Evolutionary conservation across 2,888 invertebrate species (phyloP).

Genomic region (Serripes groenlandicus): DNA sequence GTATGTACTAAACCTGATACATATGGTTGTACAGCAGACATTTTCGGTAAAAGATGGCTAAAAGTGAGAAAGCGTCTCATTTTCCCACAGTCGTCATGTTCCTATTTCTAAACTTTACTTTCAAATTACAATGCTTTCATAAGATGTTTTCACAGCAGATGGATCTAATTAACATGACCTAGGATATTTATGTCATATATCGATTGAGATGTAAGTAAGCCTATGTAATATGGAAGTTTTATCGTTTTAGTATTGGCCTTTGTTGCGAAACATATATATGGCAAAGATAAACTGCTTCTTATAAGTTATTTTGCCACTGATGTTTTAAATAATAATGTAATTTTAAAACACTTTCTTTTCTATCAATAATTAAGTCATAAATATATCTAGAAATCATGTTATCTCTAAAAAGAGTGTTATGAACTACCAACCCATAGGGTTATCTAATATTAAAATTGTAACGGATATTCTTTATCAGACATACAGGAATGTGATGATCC

Average conservation of each 20-base stretch:
- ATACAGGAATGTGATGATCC: conserved; percentile 28
- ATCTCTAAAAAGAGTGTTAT: neutral
- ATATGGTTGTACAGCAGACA: neutral
- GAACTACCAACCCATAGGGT: neutral
- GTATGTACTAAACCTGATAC: neutral
- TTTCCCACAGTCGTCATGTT: neutral
- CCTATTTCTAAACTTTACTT: neutral
- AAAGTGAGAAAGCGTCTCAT: neutral
- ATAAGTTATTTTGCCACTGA: neutral
- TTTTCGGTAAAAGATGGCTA: neutral
- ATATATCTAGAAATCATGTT: neutral
- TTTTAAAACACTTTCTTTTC: neutral
- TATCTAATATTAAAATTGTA: too few relatives aligned
- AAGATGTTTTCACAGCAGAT: neutral
- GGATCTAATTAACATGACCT: neutral
- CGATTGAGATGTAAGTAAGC: neutral
- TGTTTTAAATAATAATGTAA: neutral
- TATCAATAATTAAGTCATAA: neutral
- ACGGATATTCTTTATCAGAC: conserved; percentile 33
- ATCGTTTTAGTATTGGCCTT: neutral
- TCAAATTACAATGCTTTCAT: neutral
- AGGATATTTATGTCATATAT: neutral
- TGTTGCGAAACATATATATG: neutral
- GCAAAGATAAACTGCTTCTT: neutral
- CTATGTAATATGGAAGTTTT: neutral